phyloP scores from a whole-genome alignment of 2,113 vertebrate species.

The Osmerus eperlanus region DNA sequence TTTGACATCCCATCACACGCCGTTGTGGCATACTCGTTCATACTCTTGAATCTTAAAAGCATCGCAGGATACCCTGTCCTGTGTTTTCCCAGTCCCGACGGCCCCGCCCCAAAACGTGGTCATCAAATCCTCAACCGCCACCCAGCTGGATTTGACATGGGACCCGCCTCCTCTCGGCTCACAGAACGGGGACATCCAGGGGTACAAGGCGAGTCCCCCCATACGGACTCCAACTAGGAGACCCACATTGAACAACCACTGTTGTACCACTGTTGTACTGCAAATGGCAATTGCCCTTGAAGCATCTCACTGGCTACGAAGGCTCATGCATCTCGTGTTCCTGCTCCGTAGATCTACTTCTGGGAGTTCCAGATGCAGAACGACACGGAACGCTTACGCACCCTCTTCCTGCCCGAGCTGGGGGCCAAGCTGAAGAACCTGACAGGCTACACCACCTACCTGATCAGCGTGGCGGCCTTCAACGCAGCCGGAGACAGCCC shows the following conservation, averaged over 20 bases:
- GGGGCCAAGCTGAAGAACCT: slow-evolving; percentile 92
- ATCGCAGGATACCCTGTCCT: neutral
- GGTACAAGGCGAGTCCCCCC: slow-evolving; percentile 83
- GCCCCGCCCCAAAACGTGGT: slow-evolving; percentile 82
- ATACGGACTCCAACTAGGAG: neutral
- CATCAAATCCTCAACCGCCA: slow-evolving; percentile 82
- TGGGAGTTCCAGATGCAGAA: slow-evolving; percentile 90
- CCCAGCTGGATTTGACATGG: slow-evolving; percentile 93
- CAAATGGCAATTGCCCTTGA: neutral
- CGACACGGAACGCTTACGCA: slow-evolving; percentile 80
- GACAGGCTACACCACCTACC: slow-evolving; percentile 91
- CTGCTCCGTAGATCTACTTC: slow-evolving; percentile 83
- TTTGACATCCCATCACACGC: neutral
- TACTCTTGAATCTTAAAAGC: neutral
- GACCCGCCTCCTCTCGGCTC: slow-evolving; percentile 83
- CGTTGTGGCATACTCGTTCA: neutral
- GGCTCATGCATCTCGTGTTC: slow-evolving; percentile 6
- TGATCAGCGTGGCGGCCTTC: slow-evolving; percentile 90
- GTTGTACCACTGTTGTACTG: neutral
- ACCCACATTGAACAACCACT: neutral
- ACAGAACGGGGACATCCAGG: slow-evolving; percentile 95
- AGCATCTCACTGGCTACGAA: neutral
- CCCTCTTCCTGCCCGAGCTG: slow-evolving; percentile 87
- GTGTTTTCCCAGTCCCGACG: slow-evolving; percentile 80
- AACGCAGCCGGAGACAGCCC: slow-evolving; percentile 93